A percentile compares a stretch with the other conserved stretches of the same genome.
These are phyloP conservation scores for Theristicus caerulescens DNA, from an alignment of 2,113 vertebrate species.

Conservation along the genomic window DNA sequence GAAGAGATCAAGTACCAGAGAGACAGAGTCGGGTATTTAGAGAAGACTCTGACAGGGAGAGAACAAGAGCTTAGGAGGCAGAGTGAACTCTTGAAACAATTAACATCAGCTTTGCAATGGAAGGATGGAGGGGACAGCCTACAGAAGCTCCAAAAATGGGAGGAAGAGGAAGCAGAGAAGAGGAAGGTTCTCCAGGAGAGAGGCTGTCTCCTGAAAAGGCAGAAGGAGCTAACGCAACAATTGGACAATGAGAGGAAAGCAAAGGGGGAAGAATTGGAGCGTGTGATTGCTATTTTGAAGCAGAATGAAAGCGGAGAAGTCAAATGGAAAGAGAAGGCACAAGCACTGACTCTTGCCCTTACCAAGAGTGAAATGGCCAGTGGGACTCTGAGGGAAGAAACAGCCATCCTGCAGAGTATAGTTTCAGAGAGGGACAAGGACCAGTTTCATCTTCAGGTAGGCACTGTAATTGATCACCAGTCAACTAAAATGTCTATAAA, in stretches of 20 bases:
- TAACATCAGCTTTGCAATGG: not conserved
- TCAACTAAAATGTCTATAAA: accelerated
- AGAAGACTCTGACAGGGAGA: constrained; percentile 10
- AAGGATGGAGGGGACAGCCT: not conserved
- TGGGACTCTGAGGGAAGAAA: constrained; percentile 52
- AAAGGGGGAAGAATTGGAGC: constrained; percentile 41
- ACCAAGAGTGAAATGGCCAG: constrained; percentile 55
- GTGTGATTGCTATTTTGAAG: constrained; percentile 36
- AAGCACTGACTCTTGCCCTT: constrained; percentile 47
- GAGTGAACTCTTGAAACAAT: constrained; percentile 18
- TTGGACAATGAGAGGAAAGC: constrained; percentile 17
- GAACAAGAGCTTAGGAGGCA: constrained; percentile 27
- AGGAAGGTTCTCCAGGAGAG: not conserved
- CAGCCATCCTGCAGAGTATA: constrained; percentile 52
- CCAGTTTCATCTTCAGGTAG: constrained; percentile 57
- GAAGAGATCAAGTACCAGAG: constrained; percentile 8
- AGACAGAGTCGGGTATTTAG: constrained; percentile 28
- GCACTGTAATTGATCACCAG: not conserved
- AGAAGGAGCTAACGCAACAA: not conserved
- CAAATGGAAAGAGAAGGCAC: constrained; percentile 68
- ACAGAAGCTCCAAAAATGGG: not conserved
- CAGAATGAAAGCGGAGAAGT: constrained; percentile 69
- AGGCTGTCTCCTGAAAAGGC: not conserved
- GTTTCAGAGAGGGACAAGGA: constrained; percentile 66
- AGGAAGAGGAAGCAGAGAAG: constrained; percentile 2